Percentiles rank a stretch among this genome's conserved stretches.
Evolutionary conservation across 2,888 invertebrate genomes (phyloP).

Genomic region (Orthonychiurus folsomi): DNA sequence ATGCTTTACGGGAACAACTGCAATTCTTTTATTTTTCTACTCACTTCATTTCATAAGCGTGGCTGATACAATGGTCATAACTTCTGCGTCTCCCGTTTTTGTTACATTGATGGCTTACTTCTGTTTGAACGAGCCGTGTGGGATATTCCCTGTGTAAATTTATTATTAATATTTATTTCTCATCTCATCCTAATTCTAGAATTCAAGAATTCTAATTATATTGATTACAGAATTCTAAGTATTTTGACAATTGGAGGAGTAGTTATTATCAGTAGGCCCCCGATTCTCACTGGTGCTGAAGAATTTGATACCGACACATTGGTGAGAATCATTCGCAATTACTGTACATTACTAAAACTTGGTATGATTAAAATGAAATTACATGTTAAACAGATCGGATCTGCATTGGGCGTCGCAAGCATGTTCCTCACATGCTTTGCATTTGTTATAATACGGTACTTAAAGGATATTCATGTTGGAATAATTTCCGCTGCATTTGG

Average conservation of each 20-base stretch:
- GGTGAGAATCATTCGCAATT: slow-evolving; percentile 5
- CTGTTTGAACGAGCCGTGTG: slow-evolving; percentile 27
- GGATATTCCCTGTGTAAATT: slow-evolving; percentile 26
- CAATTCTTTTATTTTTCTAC: slow-evolving; percentile 26
- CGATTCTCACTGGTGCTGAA: slow-evolving; percentile 16
- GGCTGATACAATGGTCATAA: slow-evolving; percentile 26
- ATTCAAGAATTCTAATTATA: not conserved
- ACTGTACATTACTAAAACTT: not conserved
- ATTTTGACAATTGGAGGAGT: slow-evolving; percentile 12
- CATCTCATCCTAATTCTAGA: too few relatives aligned
- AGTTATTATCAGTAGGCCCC: slow-evolving; percentile 12
- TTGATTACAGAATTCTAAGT: not conserved
- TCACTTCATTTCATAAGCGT: slow-evolving; percentile 26
- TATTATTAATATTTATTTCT: slow-evolving; percentile 14
- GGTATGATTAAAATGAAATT: not conserved
- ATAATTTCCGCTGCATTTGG: slow-evolving; percentile 27
- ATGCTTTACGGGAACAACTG: slow-evolving; percentile 20
- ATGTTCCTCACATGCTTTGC: slow-evolving; percentile 22
- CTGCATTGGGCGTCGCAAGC: slow-evolving; percentile 19
- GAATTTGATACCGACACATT: slow-evolving; percentile 10
- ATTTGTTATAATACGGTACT: slow-evolving; percentile 26
- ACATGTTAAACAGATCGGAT: slow-evolving; percentile 24
- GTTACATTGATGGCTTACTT: slow-evolving; percentile 24
- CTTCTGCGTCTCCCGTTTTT: slow-evolving; percentile 19
- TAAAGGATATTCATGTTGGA: slow-evolving; percentile 28